phyloP scores from a whole-genome alignment of 2,113 vertebrate species.

The Gobiocypris rarus region DNA sequence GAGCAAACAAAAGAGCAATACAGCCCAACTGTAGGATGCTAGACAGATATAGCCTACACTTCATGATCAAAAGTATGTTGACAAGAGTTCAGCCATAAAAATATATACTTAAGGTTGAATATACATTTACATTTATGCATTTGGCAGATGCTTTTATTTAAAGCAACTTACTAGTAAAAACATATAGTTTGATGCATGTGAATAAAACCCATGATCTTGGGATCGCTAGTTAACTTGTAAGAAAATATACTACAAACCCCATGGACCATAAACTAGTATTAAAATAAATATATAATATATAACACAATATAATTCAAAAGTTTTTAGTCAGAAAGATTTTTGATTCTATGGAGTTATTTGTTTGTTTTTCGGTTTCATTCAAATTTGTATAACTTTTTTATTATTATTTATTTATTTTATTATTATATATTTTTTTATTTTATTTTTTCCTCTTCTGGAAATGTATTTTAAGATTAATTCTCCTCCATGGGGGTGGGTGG shows the following conservation, averaged over 20 bases:
- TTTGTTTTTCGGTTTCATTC: no score
- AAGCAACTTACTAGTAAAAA: background rate
- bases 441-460: no score
- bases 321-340: no score
- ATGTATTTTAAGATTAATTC: no score
- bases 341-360: no score
- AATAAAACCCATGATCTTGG: background rate
- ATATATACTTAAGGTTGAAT: background rate
- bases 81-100: background rate
- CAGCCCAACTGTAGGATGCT: background rate
- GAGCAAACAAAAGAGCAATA: conserved; percentile 7
- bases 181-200: background rate
- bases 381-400: no score
- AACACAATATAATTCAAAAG: no score
- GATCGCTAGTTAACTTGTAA: background rate
- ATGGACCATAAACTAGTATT: background rate
- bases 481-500: no score
- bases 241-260: background rate
- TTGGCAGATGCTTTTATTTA: background rate
- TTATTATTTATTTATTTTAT: no score
- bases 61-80: conserved; percentile 4
- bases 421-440: no score
- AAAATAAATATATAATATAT: background rate
- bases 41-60: background rate
- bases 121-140: background rate